Evolutionary conservation across 2,113 vertebrate species (phyloP).

Genomic region (Protomyctophum bolini): DNA sequence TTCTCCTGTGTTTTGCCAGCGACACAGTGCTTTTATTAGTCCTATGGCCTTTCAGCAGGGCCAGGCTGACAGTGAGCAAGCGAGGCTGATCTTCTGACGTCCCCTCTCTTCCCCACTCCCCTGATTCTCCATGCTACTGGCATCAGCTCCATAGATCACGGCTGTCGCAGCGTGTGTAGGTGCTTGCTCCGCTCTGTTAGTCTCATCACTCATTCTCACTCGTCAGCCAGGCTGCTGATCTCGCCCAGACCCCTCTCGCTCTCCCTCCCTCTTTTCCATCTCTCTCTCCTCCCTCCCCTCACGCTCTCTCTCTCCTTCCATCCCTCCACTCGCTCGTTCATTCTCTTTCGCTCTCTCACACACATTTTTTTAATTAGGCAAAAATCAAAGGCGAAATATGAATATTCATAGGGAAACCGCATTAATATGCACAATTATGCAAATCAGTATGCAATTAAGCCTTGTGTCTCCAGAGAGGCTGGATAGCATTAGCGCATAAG

Average conservation of each 20-base stretch:
- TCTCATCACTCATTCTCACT: constrained; percentile 83
- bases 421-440: constrained; percentile 99
- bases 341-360: constrained; percentile 73
- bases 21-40: constrained; percentile 35
- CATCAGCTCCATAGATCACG: constrained; percentile 81
- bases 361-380: constrained; percentile 90
- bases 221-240: constrained; percentile 77
- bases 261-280: constrained; percentile 8
- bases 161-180: constrained; percentile 81
- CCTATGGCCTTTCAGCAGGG: constrained; percentile 48
- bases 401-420: constrained; percentile 90
- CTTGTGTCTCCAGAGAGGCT: constrained; percentile 83
- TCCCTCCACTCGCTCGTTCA: constrained; percentile 41
- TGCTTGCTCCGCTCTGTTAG: constrained; percentile 83
- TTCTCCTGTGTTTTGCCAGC: constrained; percentile 42
- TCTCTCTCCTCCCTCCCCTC: constrained; percentile 10
- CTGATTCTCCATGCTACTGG: constrained; percentile 75
- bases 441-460: constrained; percentile 96
- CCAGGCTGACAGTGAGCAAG: constrained; percentile 54
- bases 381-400: constrained; percentile 87
- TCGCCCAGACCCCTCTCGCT: constrained; percentile 67
- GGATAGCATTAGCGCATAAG: constrained; percentile 83
- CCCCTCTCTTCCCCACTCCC: constrained; percentile 45
- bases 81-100: constrained; percentile 58
- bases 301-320: constrained; percentile 44